phyloP scores from a whole-genome alignment of 1,140 invertebrate genomes.

The Tetramorium simillimum region DNA sequence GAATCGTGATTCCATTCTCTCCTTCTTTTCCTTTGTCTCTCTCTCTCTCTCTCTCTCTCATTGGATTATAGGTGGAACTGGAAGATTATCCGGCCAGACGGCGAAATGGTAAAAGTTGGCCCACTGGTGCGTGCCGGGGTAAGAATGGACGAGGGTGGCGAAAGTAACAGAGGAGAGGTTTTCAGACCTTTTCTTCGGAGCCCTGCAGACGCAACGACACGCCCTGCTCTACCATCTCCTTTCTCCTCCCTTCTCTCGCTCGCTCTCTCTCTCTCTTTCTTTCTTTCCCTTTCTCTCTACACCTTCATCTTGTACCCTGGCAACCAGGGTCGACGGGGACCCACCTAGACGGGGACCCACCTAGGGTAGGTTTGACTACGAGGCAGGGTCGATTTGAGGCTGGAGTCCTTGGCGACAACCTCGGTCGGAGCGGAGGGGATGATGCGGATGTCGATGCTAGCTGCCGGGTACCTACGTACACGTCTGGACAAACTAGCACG shows the following conservation, averaged over 20 bases:
- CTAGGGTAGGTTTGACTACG: slow-evolving; percentile 68
- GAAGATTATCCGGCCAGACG: slow-evolving; percentile 79
- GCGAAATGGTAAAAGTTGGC: slow-evolving; percentile 78
- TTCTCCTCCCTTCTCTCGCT: background rate
- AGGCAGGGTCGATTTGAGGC: slow-evolving; percentile 73
- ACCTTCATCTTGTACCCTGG: slow-evolving; percentile 48
- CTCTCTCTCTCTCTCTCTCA: too few species aligned
- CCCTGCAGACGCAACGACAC: slow-evolving; percentile 74
- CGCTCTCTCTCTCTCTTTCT: slow-evolving; percentile 7
- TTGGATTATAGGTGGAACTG: slow-evolving; percentile 60
- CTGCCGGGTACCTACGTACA: slow-evolving; percentile 33
- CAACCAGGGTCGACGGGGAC: slow-evolving; percentile 56
- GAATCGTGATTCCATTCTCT: slow-evolving; percentile 35
- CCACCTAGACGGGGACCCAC: slow-evolving; percentile 51
- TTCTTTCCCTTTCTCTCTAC: slow-evolving; percentile 14
- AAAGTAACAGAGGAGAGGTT: slow-evolving; percentile 59
- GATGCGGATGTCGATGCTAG: slow-evolving; percentile 55
- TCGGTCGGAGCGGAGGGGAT: slow-evolving; percentile 16
- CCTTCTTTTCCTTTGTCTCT: background rate
- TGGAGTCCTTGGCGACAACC: slow-evolving; percentile 51
- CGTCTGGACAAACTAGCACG: slow-evolving; percentile 31
- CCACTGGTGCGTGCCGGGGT: slow-evolving; percentile 44
- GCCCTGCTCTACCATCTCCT: slow-evolving; percentile 63
- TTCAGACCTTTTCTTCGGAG: slow-evolving; percentile 62
- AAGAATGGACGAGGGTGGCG: slow-evolving; percentile 57